These are phyloP conservation scores for Crotophaga sulcirostris DNA, from an alignment of 2,113 vertebrate genomes.

Conservation along the genomic window DNA sequence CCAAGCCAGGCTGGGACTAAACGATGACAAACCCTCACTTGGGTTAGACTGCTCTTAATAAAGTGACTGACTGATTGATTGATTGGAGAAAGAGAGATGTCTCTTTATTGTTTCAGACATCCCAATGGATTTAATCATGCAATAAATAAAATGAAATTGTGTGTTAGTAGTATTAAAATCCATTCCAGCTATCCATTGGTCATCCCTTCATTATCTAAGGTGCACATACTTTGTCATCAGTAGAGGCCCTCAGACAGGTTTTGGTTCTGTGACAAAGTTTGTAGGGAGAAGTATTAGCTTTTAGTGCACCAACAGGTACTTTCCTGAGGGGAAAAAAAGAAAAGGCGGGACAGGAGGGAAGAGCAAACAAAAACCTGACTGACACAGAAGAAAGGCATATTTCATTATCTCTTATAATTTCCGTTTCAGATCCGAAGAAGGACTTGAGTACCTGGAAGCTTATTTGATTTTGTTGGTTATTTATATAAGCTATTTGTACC, in stretches of 20 bases:
- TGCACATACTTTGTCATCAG: neutral
- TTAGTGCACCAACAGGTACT: neutral
- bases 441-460: neutral
- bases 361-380: neutral
- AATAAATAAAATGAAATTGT: neutral
- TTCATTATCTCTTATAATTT: neutral
- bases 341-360: neutral
- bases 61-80: neutral
- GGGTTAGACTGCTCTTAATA: neutral
- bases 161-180: neutral
- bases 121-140: neutral
- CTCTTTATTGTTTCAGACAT: neutral
- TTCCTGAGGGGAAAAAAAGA: neutral
- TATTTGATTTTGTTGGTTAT: neutral
- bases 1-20: too few species aligned
- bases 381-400: neutral
- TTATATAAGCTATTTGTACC: neutral
- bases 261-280: neutral
- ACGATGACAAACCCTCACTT: neutral
- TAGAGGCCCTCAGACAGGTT: neutral
- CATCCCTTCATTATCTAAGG: neutral
- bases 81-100: neutral
- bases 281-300: neutral
- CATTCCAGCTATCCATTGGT: neutral
- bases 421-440: neutral